These are phyloP conservation scores for Lysiphlebus fabarum DNA, from an alignment of 1,140 invertebrate species.

Conservation along the genomic window DNA sequence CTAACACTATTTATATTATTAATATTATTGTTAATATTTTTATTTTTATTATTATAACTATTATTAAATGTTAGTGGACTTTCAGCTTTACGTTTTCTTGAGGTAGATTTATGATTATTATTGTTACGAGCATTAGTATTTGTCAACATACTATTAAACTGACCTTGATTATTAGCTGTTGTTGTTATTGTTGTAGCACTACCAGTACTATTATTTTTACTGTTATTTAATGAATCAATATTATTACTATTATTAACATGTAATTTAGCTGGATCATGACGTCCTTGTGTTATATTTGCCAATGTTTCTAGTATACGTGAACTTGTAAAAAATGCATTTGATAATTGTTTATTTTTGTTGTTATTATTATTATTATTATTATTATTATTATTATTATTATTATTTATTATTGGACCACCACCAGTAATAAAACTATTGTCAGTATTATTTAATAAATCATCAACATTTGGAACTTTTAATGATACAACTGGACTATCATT, in stretches of 20 bases:
- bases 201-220: too few species aligned
- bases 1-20: too few species aligned
- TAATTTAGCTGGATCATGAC: slow-evolving; percentile 10
- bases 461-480: slow-evolving; percentile 38
- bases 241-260: neutral
- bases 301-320: slow-evolving; percentile 50
- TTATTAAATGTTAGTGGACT: too few species aligned
- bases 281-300: slow-evolving; percentile 39
- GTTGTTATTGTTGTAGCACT: too few species aligned
- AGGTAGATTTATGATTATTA: neutral
- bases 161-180: slow-evolving; percentile 17
- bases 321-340: slow-evolving; percentile 45
- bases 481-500: slow-evolving; percentile 35
- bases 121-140: neutral
- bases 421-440: slow-evolving; percentile 21
- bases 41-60: too few species aligned
- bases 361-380: too few species aligned
- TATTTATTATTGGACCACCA: slow-evolving; percentile 7
- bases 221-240: too few species aligned
- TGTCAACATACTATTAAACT: slow-evolving; percentile 24
- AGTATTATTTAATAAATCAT: slow-evolving; percentile 34
- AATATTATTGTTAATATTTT: too few species aligned
- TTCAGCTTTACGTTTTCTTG: slow-evolving; percentile 18
- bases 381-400: slow-evolving; percentile 12
- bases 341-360: slow-evolving; percentile 30